Evolutionary conservation across 1,140 invertebrate species (phyloP), one percentile per base, ranked within the genome.

Genomic region (Saccostrea cuccullata): DNA sequence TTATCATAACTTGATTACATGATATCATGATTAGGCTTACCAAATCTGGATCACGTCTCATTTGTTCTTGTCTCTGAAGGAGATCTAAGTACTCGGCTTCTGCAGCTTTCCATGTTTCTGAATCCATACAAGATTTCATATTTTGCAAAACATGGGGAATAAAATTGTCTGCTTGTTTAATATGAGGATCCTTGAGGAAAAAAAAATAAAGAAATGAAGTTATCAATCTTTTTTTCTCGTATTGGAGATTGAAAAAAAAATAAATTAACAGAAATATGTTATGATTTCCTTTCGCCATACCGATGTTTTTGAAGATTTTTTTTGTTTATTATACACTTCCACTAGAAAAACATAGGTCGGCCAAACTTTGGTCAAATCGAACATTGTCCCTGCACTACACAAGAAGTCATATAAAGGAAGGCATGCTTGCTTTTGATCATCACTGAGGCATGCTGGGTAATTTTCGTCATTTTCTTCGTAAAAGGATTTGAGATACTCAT

Each of bases 391-490:
- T 26, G 70, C 70, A 36, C 70, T 73, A 73, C 70, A 73, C 23
- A 73, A 26, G 23, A 73, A 73, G 15, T 73, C 70, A 23, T 73
- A 73, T 17, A 73, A 73, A 23, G 70, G 70, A 73, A 73, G 70
- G 26, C 70, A 73, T 30, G 30, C 26, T 73, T 73, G 70, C 15
- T 73, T 73, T 36, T 73, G 70, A 26, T 73, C 70, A 9, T 73
- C 70, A 73, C 70, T 73, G 23, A 73, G 70, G 26, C n/a, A 73
- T 26, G 70, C 70, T 40, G 70, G 70, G 26, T 73, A 73, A 26
- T 30, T 26, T 23, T 73, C 23, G 8, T 15, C 70, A 73, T 73
- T 73, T 30, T 73, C 70, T 36, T 73, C 70, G 26, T 73, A 73
- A 36, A 13, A 73, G 23, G 70, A 73, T 11, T 13, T 30, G 2